Percentiles rank a stretch among this genome's conserved stretches.
phyloP scores from a whole-genome alignment of 2,888 invertebrate genomes.

The Silvanus unidentatus region DNA sequence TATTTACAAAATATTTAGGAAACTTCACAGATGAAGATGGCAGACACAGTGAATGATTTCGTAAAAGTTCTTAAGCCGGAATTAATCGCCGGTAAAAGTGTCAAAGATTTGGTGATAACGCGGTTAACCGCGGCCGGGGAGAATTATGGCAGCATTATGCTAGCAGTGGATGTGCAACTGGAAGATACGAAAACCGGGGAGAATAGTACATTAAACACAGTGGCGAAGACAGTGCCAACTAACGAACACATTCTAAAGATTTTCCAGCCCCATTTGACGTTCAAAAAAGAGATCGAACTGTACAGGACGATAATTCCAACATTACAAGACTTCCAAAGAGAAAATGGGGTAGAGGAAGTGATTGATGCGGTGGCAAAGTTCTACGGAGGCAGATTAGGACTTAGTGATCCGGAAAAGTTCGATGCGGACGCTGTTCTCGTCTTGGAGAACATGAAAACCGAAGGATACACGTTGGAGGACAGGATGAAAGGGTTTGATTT shows the following conservation, averaged over 20 bases:
- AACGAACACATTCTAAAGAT: constrained; percentile 34
- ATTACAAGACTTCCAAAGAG: constrained; percentile 43
- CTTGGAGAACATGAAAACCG: constrained; percentile 50
- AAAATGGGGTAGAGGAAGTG: constrained; percentile 38
- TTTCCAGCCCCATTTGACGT: constrained; percentile 48
- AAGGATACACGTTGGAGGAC: constrained; percentile 49
- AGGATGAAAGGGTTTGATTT: constrained; percentile 49
- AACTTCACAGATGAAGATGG: too few relatives aligned
- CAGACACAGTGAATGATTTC: background rate
- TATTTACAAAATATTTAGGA: too few relatives aligned
- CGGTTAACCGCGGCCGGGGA: constrained; percentile 51
- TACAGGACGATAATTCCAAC: constrained; percentile 46
- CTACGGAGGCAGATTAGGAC: constrained; percentile 41
- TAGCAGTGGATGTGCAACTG: constrained; percentile 37
- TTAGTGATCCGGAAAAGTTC: constrained; percentile 2
- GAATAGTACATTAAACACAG: constrained; percentile 13
- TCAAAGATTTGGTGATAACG: constrained; percentile 33
- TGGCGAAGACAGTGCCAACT: constrained; percentile 21
- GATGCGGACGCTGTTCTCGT: constrained; percentile 53
- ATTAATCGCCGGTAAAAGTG: constrained; percentile 1
- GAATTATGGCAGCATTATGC: constrained; percentile 54
- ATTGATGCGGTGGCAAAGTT: constrained; percentile 46
- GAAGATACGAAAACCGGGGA: constrained; percentile 9
- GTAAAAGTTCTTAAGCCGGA: constrained; percentile 1
- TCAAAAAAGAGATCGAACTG: constrained; percentile 48